Evolutionary conservation across 2,113 vertebrate species (phyloP), one percentile per base, ranked within the genome.

Genomic region (Piliocolobus tephrosceles): DNA sequence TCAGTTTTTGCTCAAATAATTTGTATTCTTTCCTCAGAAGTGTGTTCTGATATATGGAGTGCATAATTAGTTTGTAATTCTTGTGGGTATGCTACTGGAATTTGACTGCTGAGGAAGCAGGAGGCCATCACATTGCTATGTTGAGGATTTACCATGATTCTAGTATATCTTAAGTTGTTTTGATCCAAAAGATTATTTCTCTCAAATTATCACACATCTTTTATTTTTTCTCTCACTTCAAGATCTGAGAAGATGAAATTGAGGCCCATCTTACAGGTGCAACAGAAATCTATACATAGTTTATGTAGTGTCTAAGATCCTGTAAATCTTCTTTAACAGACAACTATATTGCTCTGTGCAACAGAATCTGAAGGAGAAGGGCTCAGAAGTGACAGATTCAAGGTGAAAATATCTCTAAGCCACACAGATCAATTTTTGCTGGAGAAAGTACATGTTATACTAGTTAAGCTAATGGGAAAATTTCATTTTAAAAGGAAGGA

Each of bases 1-100:
- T 86, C 43, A 87, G 17, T 86, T 96, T 94, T 85, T 84, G 45
- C 61, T 91, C 47, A 87, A n/a, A 81, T 96, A 78, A 90, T 79
- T 86, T 91, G 38, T 76, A 27, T 80, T 80, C 6, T 90, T 75
- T 87, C 43, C 50, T 97, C 55, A 83, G 70, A 96, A 78, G 27
- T 61, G 50, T 45, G 30, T 89, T 91, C 43, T 27, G 45, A 7
- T 73, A 70, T n/a, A 66, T 30, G 32, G 32, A 68, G 58, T 85
- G 3, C 35, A 83, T 89, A 90, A 82, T 83, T 83, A 47, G 43
- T 23, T 79, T 89, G 40, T 91, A 95, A 73, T 47, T 78, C 14
- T 47, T 30, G 58, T 85, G 43, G 50, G 85, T 73, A n/a, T 70
- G n/a, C 68, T 75, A n/a, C 88, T 86, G 18, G 73, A 82, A 76